These are phyloP conservation scores for Rhyacophila evoluta DNA, from an alignment of 2,888 invertebrate genomes.

Conservation along the genomic window DNA sequence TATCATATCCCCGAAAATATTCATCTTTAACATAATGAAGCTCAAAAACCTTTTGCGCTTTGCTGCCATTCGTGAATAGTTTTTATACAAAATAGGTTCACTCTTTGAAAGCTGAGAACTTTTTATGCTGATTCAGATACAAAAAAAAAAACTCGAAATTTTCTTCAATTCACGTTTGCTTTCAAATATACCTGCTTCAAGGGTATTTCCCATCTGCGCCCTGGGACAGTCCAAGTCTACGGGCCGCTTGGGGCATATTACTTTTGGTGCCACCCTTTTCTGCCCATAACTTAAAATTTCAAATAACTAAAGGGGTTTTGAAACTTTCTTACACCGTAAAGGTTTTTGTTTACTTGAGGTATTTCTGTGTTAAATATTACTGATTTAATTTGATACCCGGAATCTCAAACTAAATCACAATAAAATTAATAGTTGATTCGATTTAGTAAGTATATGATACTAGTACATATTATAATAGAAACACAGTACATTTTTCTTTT, in stretches of 20 bases:
- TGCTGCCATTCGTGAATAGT: background rate
- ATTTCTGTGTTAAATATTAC: background rate
- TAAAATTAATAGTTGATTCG: too few species aligned
- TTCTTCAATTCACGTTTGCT: conserved; percentile 19
- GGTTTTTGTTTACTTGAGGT: background rate
- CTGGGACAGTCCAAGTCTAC: background rate
- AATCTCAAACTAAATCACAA: too few species aligned
- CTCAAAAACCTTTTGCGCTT: conserved; percentile 22
- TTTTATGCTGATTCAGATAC: conserved; percentile 24
- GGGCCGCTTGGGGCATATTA: conserved; percentile 24
- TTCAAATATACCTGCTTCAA: conserved; percentile 10
- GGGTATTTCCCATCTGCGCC: conserved; percentile 9
- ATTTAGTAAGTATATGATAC: too few species aligned
- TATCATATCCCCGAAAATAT: conserved; percentile 9
- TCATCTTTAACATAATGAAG: conserved; percentile 12
- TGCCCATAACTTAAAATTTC: conserved; percentile 24
- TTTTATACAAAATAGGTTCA: conserved; percentile 19
- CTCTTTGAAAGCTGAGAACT: conserved; percentile 4
- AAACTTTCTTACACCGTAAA: conserved; percentile 16
- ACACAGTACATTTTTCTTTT: too few species aligned
- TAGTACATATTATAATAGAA: too few species aligned
- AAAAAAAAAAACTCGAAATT: conserved; percentile 17
- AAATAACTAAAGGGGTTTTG: conserved; percentile 16
- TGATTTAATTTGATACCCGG: background rate
- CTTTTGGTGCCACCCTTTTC: conserved; percentile 21